These are phyloP conservation scores for Eupelmus urozonus DNA, from an alignment of 2,888 invertebrate species.

Conservation along the genomic window DNA sequence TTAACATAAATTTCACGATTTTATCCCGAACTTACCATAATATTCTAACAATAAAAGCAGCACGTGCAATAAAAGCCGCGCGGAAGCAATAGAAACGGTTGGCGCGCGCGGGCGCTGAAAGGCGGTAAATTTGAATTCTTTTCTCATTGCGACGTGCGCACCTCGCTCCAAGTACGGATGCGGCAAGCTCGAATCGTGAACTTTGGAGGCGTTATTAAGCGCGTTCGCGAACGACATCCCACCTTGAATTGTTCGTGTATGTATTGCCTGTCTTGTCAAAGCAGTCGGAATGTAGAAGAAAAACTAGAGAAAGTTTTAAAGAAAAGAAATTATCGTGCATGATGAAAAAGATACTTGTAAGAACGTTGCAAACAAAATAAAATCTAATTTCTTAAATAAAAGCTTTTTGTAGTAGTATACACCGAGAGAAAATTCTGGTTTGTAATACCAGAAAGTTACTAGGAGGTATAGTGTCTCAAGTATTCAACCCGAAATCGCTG, in stretches of 20 bases:
- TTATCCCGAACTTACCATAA: conserved; percentile 25
- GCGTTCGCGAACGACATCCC: conserved; percentile 70
- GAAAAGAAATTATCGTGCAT: too few relatives aligned
- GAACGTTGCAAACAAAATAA: too few relatives aligned
- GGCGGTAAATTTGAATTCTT: conserved; percentile 58
- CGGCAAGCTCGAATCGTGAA: conserved; percentile 52
- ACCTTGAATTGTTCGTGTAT: conserved; percentile 70
- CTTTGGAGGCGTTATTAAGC: conserved; percentile 69
- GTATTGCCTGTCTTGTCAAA: conserved; percentile 50
- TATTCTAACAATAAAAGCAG: conserved; percentile 49
- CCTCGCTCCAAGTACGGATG: conserved; percentile 14
- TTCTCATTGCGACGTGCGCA: neutral
- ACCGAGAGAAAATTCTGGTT: too few relatives aligned
- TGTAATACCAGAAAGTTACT: too few relatives aligned
- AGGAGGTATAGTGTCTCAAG: too few relatives aligned
- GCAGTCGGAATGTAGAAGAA: too few relatives aligned
- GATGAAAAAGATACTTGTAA: too few relatives aligned
- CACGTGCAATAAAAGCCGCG: conserved; percentile 43
- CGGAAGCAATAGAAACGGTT: neutral
- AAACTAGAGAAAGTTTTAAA: too few relatives aligned
- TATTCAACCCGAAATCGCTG: too few relatives aligned
- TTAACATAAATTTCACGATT: conserved; percentile 41
- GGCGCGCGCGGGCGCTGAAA: conserved; percentile 48
- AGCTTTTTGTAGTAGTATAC: too few relatives aligned
- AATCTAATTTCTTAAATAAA: too few relatives aligned